Conservation (phyloP, 1,140 invertebrate genomes). For the Diuraphis noxia region DNA sequence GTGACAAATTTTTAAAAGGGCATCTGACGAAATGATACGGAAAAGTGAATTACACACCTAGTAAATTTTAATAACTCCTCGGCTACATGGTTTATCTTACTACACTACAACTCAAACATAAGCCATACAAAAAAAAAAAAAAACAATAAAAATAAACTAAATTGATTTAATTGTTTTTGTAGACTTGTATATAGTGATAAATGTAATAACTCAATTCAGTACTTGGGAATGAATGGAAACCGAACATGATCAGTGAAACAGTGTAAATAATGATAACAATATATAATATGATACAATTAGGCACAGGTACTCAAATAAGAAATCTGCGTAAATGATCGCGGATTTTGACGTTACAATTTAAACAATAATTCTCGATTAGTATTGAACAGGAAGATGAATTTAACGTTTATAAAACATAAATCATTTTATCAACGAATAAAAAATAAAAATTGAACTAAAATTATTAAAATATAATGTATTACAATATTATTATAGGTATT, state of each 20-base stretch:
- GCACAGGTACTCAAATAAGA: too few species aligned
- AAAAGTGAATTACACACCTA: slow-evolving; percentile 25
- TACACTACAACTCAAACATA: neutral
- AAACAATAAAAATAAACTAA: neutral
- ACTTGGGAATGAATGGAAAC: neutral
- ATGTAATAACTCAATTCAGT: neutral
- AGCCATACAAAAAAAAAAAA: neutral
- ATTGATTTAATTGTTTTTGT: neutral
- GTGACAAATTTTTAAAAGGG: slow-evolving; percentile 9
- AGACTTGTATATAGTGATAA: neutral
- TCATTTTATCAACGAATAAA: too few species aligned
- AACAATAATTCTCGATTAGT: too few species aligned
- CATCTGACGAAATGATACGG: slow-evolving; percentile 5
- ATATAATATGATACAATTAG: too few species aligned
- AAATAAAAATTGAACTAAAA: too few species aligned
- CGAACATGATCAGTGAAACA: too few species aligned
- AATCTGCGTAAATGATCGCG: too few species aligned
- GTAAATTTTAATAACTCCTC: neutral
- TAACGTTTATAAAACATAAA: too few species aligned
- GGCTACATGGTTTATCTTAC: neutral
- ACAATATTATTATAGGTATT: neutral
- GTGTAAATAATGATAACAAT: too few species aligned
- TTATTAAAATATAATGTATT: neutral
- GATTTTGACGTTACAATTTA: too few species aligned
- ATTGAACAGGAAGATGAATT: too few species aligned